Conservation (phyloP, 2,113 vertebrate genomes). For the Cranoglanis bouderius region DNA sequence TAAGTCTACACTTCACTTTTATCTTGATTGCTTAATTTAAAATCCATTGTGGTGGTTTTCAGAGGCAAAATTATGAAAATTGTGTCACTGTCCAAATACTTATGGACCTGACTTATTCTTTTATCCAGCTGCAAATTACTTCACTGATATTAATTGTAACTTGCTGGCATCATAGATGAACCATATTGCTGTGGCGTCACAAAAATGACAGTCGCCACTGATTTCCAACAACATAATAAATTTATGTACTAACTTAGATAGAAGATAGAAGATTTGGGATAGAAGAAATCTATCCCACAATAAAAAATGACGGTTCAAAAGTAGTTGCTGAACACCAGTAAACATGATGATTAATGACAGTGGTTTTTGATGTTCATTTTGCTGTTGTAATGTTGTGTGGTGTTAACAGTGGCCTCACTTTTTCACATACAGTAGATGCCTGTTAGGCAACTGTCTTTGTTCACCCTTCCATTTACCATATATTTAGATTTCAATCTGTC, state of each 20-base stretch:
- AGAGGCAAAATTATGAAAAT: too few species aligned
- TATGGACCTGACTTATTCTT: neutral
- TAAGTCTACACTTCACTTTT: too few species aligned
- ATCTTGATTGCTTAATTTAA: too few species aligned
- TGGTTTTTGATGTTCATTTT: slow-evolving; percentile 1
- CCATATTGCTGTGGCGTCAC: neutral
- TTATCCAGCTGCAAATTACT: neutral
- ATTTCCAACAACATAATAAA: neutral
- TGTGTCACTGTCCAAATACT: too few species aligned
- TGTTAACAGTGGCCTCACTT: neutral
- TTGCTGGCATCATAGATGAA: neutral
- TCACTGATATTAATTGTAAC: neutral
- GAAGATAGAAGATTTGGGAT: too few species aligned
- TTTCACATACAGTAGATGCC: slow-evolving; percentile 18
- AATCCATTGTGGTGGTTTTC: too few species aligned
- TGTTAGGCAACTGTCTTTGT: slow-evolving; percentile 8
- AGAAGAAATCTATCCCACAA: neutral
- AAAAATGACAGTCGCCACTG: neutral
- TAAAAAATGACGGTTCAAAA: neutral
- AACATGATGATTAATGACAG: neutral
- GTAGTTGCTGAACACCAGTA: neutral
- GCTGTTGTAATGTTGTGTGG: neutral
- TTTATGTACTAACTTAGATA: neutral
- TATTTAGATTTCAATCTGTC: slow-evolving; percentile 37
- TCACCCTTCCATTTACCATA: neutral